Base-by-base conservation (phyloP, 1,140 invertebrate genomes). In the Trichonephila clavata region DNA sequence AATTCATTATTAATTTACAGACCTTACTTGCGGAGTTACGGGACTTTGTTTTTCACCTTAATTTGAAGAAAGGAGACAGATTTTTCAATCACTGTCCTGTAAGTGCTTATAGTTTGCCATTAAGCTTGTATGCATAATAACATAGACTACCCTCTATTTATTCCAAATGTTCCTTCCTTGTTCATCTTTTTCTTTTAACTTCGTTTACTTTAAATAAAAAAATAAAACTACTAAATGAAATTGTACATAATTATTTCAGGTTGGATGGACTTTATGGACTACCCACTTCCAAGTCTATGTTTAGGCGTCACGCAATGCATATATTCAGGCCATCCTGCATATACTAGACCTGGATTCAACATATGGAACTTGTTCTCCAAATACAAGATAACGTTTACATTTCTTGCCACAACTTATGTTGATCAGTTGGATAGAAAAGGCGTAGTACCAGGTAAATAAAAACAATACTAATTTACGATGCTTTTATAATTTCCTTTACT, bases 231-330 rank as follows among this genome's bases (percentile, higher is more conserved):
- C 7, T n/a, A 65, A n/a, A 65, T 65, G 63, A 8, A 20, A 65
- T 65, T n/a, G 7, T 8, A 8, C 1, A n/a, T 8, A 65, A 14
- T 68, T 43, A 6, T 39, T 39, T 59, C 7, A 92, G 91, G 91
- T 86, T 14, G 91, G 91, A 39, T 92, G 91, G 91, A 71, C 39
- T 5, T n/a, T 86, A 8, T 92, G 80, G 80, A 92, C 14, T 50
- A 27, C 24, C 32, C 21, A 6, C 21, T 86, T 13, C 32, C 81
- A 2, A 43, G 43, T 32, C 59, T 92, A 5, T 24, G 61, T 43
- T 24, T 61, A 14, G 91, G 91, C 5, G 50, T 92, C 0, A 92
- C 59, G 10, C 8, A 71, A 20, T 86, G 86, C 60, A n/a, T 92
- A n/a, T 92, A 59, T 18, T 21, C 21, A 20, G 91, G 91, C 13